Percentiles rank a stretch among this genome's conserved stretches.
Conservation (phyloP, 2,888 invertebrate genomes). For the Machimus rusticus region DNA sequence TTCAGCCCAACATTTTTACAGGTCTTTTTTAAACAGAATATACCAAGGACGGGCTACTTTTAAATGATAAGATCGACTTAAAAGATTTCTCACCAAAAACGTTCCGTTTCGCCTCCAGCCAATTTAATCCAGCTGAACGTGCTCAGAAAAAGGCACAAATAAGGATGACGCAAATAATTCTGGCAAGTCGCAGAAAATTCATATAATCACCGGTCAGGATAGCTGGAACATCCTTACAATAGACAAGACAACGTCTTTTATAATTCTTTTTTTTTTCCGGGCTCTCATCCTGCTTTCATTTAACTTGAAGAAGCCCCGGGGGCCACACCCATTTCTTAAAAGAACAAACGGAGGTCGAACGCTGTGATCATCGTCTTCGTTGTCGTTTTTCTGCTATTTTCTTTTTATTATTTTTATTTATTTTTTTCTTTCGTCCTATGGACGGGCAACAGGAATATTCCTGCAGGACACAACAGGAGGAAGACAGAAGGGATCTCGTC, state of each 20-base stretch:
- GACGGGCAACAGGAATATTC: neutral
- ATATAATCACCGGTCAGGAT: neutral
- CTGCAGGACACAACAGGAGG: neutral
- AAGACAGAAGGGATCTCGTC: neutral
- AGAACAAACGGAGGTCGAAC: neutral
- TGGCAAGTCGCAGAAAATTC: neutral
- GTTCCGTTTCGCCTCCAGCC: neutral
- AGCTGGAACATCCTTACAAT: neutral
- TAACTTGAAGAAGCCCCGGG: neutral
- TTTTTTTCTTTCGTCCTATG: neutral
- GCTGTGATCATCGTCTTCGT: neutral
- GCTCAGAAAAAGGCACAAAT: neutral
- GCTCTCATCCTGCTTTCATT: neutral
- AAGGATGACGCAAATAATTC: neutral
- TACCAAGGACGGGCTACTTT: neutral
- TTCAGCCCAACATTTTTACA: no score
- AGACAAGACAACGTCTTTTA: neutral
- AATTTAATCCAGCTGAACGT: neutral
- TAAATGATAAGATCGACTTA: neutral
- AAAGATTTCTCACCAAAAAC: neutral
- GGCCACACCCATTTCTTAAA: constrained; percentile 6
- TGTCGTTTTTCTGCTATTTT: no score
- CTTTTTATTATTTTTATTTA: neutral
- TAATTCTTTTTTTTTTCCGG: neutral
- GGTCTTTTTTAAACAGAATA: no score